Evolutionary conservation across 2,888 invertebrate species (phyloP), one percentile per base, ranked within the genome.

Genomic region (Dascillus cervinus): DNA sequence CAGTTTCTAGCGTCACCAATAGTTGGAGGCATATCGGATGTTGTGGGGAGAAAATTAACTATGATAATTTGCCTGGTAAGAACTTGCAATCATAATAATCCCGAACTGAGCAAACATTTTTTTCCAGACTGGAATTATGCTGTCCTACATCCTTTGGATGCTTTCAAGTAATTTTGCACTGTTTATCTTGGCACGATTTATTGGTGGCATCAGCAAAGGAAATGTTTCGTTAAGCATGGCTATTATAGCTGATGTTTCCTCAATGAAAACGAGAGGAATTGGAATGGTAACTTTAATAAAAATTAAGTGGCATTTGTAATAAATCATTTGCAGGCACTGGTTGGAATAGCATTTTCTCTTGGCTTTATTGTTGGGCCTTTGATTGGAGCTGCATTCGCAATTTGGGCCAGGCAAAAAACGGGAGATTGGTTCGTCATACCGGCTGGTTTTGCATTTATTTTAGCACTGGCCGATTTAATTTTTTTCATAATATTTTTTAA

Each of bases 341-440:
- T 98, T 40, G 98, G 98, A 6, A 80, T 95, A 49, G 94, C 97
- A 4, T 98, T 98, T 67, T 96, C 96, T 2, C 66, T 98, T 38
- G 97, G 95, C n/a, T 98, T 98, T 65, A 87, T 96, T 50, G 69
- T 94, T 39, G 97, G 97, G 0, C 97, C 97, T 2, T 71, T 92
- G 62, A 89, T 96, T 43, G 97, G 97, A 12, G 96, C 95, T 3
- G 70, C 79, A 59, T 90, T 92, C 62, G 82, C 90, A 1, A 72
- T 73, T 48, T 74, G 71, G 63, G 76, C 75, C 3, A 75, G 75
- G 53, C 73, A 72, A 51, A 69, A 72, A 41, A 65, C 73, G 22
- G 77, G 77, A 25, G 64, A 73, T 20, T 89, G 90, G 84, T 92
- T 83, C 52, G 71, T 84, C 41, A 66, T 78, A 15, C 92, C 94